A percentile compares a stretch with the other conserved stretches of the same genome.
These are phyloP conservation scores for Prunella himalayana DNA, from an alignment of 2,113 vertebrate genomes.

Conservation along the genomic window DNA sequence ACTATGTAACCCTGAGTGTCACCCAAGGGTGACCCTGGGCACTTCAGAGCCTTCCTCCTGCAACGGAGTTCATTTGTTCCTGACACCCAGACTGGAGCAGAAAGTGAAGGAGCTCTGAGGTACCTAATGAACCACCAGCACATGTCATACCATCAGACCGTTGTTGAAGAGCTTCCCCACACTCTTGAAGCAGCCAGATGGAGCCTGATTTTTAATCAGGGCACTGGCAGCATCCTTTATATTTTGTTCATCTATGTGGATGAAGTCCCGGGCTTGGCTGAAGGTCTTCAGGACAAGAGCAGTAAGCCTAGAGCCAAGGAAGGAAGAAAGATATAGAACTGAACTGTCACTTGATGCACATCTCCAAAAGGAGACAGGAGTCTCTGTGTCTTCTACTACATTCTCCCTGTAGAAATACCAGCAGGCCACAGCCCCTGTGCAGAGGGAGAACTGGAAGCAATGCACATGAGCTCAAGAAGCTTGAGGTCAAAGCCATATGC, in stretches of 20 bases:
- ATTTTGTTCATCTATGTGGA: constrained; percentile 64
- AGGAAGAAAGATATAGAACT: neutral
- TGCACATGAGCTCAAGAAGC: neutral
- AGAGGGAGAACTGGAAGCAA: neutral
- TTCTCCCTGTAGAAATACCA: neutral
- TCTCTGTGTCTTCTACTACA: neutral
- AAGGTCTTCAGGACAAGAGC: constrained; percentile 75
- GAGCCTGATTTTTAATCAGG: constrained; percentile 36
- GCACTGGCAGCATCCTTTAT: constrained; percentile 55
- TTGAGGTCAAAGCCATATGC: neutral
- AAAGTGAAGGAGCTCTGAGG: neutral
- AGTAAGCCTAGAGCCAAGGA: constrained; percentile 60
- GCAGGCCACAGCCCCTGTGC: neutral
- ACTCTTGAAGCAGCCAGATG: constrained; percentile 65
- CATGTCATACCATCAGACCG: constrained; percentile 63
- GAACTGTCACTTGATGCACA: neutral
- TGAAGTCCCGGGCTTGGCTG: constrained; percentile 58
- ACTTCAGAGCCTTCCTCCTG: neutral
- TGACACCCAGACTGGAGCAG: neutral
- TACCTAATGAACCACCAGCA: neutral
- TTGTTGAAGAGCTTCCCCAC: constrained; percentile 71
- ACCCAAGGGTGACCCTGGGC: neutral
- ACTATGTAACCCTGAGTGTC: neutral
- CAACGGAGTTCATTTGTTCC: neutral
- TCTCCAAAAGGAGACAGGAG: neutral